A percentile compares a stretch with the other conserved stretches of the same genome.
Conservation (phyloP, 2,888 invertebrate species). For the Rhogogaster chlorosoma region DNA sequence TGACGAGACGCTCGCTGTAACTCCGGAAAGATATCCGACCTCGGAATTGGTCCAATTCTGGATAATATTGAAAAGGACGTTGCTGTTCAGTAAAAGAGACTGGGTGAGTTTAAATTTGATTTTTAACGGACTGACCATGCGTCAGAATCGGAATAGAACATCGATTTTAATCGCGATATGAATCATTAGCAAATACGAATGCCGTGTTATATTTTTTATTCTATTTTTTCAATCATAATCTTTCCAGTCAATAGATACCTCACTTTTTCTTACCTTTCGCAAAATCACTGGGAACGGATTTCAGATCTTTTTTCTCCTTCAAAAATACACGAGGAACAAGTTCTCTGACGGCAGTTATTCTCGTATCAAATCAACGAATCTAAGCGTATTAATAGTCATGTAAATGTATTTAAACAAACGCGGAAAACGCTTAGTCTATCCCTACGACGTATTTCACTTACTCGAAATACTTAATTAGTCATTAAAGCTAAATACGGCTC, state of each 20-base stretch:
- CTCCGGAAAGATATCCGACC: constrained; percentile 89
- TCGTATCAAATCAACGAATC: not conserved
- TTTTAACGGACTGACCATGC: not conserved
- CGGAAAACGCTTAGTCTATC: too few species aligned
- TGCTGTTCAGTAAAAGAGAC: constrained; percentile 92
- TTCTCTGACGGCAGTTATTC: not conserved
- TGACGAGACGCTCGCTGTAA: constrained; percentile 81
- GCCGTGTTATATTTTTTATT: not conserved
- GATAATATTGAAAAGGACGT: constrained; percentile 91
- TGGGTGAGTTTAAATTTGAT: constrained; percentile 82
- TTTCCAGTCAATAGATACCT: too few species aligned
- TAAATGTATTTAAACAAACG: not conserved
- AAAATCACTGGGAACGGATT: not conserved
- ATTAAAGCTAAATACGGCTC: constrained; percentile 49
- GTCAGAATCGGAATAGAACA: not conserved
- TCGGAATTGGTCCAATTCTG: constrained; percentile 91
- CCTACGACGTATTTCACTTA: not conserved
- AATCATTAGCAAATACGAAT: not conserved
- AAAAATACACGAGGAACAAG: not conserved
- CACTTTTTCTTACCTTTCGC: not conserved
- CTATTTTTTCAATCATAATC: not conserved
- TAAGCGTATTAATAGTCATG: not conserved
- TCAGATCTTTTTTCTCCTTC: too few species aligned
- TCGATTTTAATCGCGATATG: not conserved
- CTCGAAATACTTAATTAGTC: not conserved